Evolutionary conservation across 2,888 invertebrate species (phyloP), one percentile per base, ranked within the genome.

Genomic region (Troides helena): DNA sequence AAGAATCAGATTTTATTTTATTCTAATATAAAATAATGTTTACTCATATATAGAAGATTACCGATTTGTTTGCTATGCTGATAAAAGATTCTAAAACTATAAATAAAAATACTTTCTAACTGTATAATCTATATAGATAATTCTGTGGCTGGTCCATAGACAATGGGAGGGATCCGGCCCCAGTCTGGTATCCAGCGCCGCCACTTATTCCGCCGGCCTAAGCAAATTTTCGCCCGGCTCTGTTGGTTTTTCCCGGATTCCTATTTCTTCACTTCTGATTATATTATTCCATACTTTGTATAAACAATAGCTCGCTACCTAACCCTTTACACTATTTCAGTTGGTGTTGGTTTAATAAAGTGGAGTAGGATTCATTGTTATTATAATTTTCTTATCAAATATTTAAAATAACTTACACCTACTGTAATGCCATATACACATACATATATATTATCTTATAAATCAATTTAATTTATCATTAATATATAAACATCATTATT

Each of bases 201-300:
- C 83, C 89, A 88, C 90, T 91, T 89, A 88, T 90, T 89, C 87
- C 91, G 89, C 91, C 88, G 88, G 88, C 93, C 93, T 93, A 93
- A 93, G 93, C 93, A 93, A 93, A 93, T 92, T 91, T 90, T 84
- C 87, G 80, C 81, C 85, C 83, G 85, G 78, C 86, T 83, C 82
- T 92, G 92, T 92, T 92, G 91, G 84, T 90, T 92, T 92, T 92
- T 92, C 89, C 85, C 76, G 83, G 85, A 92, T 90, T 92, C 87
- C 90, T 89, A 89, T 90, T 92, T 92, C 92, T 92, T 92, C 92
- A 90, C 90, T 90, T 87, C 90, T 90, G 91, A 92, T 92, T 92
- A 92, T 91, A 87, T 91, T 91, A 92, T 92, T 91, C 86, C 84
- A 91, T 92, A 92, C 91, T 92, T 90, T 91, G 89, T 85, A 81